These are phyloP conservation scores for Muricea muricata DNA, from an alignment of 92 coral and sea anemone genomes.

Conservation along the genomic window DNA sequence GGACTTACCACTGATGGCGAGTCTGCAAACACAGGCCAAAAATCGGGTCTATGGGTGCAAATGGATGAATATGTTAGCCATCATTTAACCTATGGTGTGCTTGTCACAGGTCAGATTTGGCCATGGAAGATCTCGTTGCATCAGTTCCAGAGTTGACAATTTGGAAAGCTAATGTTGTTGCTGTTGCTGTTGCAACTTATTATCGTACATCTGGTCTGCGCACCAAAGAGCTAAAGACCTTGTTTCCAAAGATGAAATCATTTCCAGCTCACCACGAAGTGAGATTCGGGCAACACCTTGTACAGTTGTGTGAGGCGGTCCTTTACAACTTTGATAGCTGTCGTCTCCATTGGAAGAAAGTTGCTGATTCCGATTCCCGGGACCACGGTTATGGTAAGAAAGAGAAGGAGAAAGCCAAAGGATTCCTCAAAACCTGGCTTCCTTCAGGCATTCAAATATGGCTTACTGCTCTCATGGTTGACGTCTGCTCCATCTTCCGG, in stretches of 20 bases:
- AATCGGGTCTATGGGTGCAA: slow-evolving; percentile 21
- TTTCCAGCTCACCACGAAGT: slow-evolving; percentile 16
- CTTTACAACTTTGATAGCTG: slow-evolving; percentile 12
- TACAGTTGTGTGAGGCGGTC: slow-evolving; percentile 29
- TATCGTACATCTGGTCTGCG: slow-evolving; percentile 6
- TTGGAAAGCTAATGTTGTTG: slow-evolving; percentile 6
- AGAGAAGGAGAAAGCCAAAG: slow-evolving; percentile 9
- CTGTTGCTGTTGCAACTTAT: slow-evolving; percentile 4
- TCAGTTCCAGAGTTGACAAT: slow-evolving; percentile 9
- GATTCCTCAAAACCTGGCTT: not conserved
- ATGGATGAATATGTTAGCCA: slow-evolving; percentile 22
- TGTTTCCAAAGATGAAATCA: not conserved
- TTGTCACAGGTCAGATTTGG: slow-evolving; percentile 29
- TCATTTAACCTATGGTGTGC: slow-evolving; percentile 7
- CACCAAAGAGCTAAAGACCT: slow-evolving; percentile 19
- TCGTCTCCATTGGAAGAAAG: slow-evolving; percentile 21
- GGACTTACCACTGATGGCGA: slow-evolving; percentile 3
- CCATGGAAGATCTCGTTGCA: slow-evolving; percentile 7
- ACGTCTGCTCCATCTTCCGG: slow-evolving; percentile 22
- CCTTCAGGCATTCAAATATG: slow-evolving; percentile 8
- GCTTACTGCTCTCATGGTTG: slow-evolving; percentile 30
- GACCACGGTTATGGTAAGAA: not conserved
- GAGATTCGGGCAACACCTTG: not conserved
- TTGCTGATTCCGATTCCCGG: slow-evolving; percentile 6
- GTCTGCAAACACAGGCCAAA: slow-evolving; percentile 12